Evolutionary conservation across 2,888 invertebrate species (phyloP).

Genomic region (Anthophora plumipes): DNA sequence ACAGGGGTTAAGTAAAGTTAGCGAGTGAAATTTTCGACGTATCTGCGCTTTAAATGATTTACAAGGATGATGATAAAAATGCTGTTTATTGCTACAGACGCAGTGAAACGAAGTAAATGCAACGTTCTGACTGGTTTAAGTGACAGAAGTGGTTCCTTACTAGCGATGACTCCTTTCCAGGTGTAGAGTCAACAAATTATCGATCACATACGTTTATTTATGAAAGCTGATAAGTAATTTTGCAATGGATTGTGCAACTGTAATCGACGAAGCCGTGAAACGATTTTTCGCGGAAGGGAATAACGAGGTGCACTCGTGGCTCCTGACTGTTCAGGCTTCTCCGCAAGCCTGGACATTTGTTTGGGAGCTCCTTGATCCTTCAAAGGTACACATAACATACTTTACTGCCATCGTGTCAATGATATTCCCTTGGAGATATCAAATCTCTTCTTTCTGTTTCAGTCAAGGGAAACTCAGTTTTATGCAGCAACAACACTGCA

Average conservation of each 20-base stretch:
- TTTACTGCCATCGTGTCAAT: not conserved
- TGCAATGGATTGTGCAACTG: slow-evolving; percentile 81
- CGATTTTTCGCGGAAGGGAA: slow-evolving; percentile 88
- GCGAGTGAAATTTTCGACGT: not conserved
- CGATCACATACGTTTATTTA: slow-evolving; percentile 9
- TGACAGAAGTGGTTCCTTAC: not conserved
- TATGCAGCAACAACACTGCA: slow-evolving; percentile 96
- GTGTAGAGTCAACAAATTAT: slow-evolving; percentile 11
- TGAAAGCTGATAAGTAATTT: not conserved
- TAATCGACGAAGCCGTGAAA: slow-evolving; percentile 84
- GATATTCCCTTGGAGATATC: not conserved
- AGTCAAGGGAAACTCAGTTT: slow-evolving; percentile 93
- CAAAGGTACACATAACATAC: slow-evolving; percentile 87
- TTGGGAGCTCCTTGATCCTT: slow-evolving; percentile 94
- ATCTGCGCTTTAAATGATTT: slow-evolving; percentile 13
- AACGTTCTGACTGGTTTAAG: not conserved
- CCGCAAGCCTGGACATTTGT: slow-evolving; percentile 96
- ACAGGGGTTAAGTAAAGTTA: slow-evolving; percentile 19
- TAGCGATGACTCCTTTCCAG: not conserved
- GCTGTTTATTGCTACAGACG: not conserved
- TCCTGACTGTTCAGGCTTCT: slow-evolving; percentile 93
- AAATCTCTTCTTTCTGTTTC: not conserved
- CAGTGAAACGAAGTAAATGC: slow-evolving; percentile 1
- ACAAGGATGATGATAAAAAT: slow-evolving; percentile 20
- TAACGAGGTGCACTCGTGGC: slow-evolving; percentile 93